phyloP scores from a whole-genome alignment of 2,888 invertebrate species.

The Frankliniella fusca region DNA sequence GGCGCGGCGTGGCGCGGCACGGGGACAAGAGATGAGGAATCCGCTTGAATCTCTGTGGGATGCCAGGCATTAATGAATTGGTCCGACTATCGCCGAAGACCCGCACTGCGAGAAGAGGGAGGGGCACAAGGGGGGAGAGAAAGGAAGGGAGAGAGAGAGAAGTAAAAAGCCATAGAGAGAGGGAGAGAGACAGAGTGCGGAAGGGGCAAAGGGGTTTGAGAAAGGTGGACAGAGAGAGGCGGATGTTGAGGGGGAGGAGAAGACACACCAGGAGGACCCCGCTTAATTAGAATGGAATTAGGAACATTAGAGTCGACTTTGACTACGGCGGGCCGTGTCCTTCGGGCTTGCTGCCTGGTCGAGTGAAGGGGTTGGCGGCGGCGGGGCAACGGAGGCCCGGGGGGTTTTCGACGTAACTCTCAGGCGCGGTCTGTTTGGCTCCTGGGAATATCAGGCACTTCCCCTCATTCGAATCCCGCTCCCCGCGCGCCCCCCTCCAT shows the following conservation, averaged over 20 bases:
- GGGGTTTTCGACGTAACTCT: not conserved
- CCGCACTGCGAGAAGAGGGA: no score
- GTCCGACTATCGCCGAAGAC: no score
- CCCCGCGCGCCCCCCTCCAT: not conserved
- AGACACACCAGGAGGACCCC: not conserved
- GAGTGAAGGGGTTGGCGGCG: not conserved
- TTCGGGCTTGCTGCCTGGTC: not conserved
- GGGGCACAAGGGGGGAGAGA: no score
- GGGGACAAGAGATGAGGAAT: not conserved
- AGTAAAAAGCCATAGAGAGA: no score
- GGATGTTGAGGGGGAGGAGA: not conserved
- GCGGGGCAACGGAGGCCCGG: not conserved
- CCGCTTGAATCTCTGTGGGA: not conserved
- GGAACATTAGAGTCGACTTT: constrained; percentile 22
- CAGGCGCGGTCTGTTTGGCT: constrained; percentile 5
- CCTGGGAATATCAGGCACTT: constrained; percentile 13
- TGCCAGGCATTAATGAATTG: not conserved
- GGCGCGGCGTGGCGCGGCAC: not conserved
- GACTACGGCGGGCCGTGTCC: not conserved
- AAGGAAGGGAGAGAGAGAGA: no score
- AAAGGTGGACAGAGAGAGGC: not conserved
- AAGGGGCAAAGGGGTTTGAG: not conserved
- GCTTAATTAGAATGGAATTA: constrained; percentile 26
- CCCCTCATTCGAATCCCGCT: not conserved
- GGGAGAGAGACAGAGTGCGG: not conserved